Percentiles rank a stretch among this genome's conserved stretches.
These are phyloP conservation scores for Diaphora mendica DNA, from an alignment of 2,888 invertebrate species.

Conservation along the genomic window DNA sequence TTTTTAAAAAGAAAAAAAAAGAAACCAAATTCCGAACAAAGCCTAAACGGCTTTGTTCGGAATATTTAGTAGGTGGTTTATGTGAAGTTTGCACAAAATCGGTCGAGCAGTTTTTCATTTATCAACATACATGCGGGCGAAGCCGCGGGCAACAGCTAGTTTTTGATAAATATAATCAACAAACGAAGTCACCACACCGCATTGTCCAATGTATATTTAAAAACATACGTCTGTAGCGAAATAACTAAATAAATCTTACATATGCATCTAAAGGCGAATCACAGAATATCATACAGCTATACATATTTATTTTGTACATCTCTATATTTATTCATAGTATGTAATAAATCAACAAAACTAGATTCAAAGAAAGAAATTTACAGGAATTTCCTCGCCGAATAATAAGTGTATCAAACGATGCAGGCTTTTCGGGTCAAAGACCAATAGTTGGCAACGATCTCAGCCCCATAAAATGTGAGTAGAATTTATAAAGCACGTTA, in stretches of 20 bases:
- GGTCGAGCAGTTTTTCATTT: too few relatives aligned
- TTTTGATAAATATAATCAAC: neutral
- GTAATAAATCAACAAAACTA: constrained; percentile 2
- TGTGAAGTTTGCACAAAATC: too few relatives aligned
- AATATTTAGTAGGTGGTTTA: too few relatives aligned
- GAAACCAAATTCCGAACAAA: too few relatives aligned
- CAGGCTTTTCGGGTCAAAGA: constrained; percentile 35
- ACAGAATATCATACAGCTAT: neutral
- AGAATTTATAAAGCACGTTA: constrained; percentile 47
- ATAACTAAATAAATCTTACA: too few relatives aligned
- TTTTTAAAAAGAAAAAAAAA: too few relatives aligned
- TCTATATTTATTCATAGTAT: constrained; percentile 6
- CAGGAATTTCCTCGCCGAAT: constrained; percentile 17
- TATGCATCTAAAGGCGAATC: neutral
- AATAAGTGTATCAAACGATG: constrained; percentile 38
- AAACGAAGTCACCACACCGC: neutral
- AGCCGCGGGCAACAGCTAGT: too few relatives aligned
- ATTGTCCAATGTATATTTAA: neutral
- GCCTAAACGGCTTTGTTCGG: too few relatives aligned
- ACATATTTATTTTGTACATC: neutral
- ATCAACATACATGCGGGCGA: too few relatives aligned
- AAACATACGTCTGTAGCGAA: neutral
- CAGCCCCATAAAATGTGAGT: constrained; percentile 46
- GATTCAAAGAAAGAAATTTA: constrained; percentile 20
- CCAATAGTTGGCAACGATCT: constrained; percentile 47